phyloP scores from a whole-genome alignment of 1,140 invertebrate genomes.

The Aradophagus sp. region DNA sequence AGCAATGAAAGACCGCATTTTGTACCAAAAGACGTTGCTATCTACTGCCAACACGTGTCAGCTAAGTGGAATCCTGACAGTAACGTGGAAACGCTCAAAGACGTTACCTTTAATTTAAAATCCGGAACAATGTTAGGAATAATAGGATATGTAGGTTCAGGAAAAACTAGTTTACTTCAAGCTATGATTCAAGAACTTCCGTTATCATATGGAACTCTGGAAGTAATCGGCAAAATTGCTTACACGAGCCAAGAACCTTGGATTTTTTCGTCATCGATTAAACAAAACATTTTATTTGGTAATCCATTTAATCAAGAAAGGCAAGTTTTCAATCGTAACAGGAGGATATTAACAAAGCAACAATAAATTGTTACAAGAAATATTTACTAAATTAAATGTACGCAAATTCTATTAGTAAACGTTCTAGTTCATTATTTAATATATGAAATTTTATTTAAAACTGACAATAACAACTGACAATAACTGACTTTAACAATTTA shows the following conservation, averaged over 20 bases:
- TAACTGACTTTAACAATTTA: too few relatives aligned
- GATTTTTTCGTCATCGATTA: constrained; percentile 79
- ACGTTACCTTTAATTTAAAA: constrained; percentile 75
- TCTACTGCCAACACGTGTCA: constrained; percentile 72
- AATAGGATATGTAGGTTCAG: constrained; percentile 80
- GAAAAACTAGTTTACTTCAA: constrained; percentile 80
- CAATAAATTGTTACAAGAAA: background rate
- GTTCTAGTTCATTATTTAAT: too few relatives aligned
- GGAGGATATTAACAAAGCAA: too few relatives aligned
- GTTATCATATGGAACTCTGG: constrained; percentile 75
- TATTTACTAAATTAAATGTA: constrained; percentile 1
- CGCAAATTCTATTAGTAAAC: constrained; percentile 6
- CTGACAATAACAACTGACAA: too few relatives aligned
- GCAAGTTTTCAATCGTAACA: too few relatives aligned
- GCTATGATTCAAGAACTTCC: constrained; percentile 80
- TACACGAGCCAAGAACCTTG: constrained; percentile 88
- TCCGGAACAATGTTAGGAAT: constrained; percentile 78
- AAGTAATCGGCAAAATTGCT: constrained; percentile 77
- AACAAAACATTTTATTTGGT: constrained; percentile 88
- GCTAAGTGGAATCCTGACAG: constrained; percentile 74
- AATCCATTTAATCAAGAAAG: constrained; percentile 77
- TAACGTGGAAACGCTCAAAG: constrained; percentile 71
- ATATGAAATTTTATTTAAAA: too few relatives aligned
- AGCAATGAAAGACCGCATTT: constrained; percentile 55
- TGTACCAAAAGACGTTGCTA: too few relatives aligned